phyloP scores from a whole-genome alignment of 2,797 vertebrate genomes.

The Picus viridis region DNA sequence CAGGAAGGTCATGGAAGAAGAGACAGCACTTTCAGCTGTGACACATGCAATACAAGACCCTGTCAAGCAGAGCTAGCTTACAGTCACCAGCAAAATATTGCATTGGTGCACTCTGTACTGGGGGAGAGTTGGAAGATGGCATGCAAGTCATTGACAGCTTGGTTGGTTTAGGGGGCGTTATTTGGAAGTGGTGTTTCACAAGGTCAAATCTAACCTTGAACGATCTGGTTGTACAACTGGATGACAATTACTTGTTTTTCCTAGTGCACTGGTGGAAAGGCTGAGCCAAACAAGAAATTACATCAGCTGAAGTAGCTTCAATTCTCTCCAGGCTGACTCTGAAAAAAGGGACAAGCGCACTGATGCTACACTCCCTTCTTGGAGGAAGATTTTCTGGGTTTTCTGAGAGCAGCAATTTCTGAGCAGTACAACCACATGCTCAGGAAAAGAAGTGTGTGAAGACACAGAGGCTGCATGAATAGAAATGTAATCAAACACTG shows the following conservation, averaged over 20 bases:
- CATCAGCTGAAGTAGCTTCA: neutral
- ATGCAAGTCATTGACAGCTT: too few species aligned
- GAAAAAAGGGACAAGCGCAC: neutral
- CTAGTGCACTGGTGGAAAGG: neutral
- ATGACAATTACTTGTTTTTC: neutral
- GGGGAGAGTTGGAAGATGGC: neutral
- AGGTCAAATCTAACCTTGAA: neutral
- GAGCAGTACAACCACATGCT: neutral
- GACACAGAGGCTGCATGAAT: neutral
- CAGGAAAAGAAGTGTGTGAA: neutral
- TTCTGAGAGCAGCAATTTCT: neutral
- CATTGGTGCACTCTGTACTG: neutral
- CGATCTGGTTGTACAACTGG: neutral
- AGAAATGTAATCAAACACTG: neutral
- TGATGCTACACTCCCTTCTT: neutral
- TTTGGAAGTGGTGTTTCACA: neutral
- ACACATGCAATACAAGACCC: rapidly evolving
- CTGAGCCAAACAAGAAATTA: neutral
- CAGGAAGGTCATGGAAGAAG: neutral
- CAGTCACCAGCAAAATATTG: neutral
- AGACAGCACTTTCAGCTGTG: rapidly evolving
- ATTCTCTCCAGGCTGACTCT: neutral
- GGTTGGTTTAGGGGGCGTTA: neutral
- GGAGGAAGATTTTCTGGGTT: neutral
- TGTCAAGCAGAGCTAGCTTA: rapidly evolving